phyloP scores from a whole-genome alignment of 37 sponge, comb jelly and placozoan genomes.

The Agelas oroides region DNA sequence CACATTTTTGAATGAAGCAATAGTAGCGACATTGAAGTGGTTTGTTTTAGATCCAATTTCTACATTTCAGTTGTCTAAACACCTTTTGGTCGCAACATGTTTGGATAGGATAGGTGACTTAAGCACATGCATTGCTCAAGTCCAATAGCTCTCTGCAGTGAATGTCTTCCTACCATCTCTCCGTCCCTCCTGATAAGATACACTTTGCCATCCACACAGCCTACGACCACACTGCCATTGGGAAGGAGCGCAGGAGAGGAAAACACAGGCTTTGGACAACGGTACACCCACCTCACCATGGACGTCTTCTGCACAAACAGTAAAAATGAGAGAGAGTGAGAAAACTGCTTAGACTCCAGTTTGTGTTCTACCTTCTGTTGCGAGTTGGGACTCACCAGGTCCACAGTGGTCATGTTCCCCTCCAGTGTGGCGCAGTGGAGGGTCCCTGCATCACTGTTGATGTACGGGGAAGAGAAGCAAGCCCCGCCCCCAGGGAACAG shows the following conservation, averaged over 20 bases:
- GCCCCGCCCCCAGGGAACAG: conserved; percentile 78
- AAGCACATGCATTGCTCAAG: too few relatives aligned
- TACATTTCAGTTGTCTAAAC: too few relatives aligned
- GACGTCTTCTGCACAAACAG: background rate
- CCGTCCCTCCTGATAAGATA: conserved; percentile 35
- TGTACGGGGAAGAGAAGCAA: conserved; percentile 76
- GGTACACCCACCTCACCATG: conserved; percentile 51
- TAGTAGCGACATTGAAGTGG: background rate
- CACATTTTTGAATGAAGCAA: too few relatives aligned
- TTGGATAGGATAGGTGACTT: too few relatives aligned
- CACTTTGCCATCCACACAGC: conserved; percentile 34
- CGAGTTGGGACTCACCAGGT: conserved; percentile 48
- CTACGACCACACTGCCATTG: conserved; percentile 39
- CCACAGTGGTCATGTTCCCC: conserved; percentile 59
- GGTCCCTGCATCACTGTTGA: conserved; percentile 26
- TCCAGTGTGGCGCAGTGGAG: conserved; percentile 76
- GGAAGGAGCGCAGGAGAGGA: conserved; percentile 67
- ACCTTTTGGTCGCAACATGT: too few relatives aligned
- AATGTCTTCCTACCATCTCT: conserved; percentile 26
- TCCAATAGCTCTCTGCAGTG: too few relatives aligned
- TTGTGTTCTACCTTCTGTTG: too few relatives aligned
- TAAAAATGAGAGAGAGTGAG: too few relatives aligned
- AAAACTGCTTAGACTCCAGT: too few relatives aligned
- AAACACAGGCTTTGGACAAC: conserved; percentile 68
- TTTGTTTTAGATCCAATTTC: too few relatives aligned